These are phyloP conservation scores for Lutraria rhynchaena DNA, from an alignment of 1,140 invertebrate genomes.

Conservation along the genomic window DNA sequence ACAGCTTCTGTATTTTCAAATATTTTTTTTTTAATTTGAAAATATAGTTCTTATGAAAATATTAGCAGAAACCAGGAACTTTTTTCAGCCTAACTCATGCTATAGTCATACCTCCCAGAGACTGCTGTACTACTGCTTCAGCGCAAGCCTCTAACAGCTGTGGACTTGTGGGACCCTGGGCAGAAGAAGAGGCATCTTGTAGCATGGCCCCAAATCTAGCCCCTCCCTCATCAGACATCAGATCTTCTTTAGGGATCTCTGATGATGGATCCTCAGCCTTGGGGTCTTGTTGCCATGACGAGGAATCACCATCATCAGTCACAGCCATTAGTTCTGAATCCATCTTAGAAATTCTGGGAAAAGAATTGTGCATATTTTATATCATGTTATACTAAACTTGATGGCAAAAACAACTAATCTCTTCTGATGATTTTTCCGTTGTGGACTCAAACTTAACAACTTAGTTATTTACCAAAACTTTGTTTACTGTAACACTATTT, in stretches of 20 bases:
- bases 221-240: not conserved
- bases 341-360: conserved; percentile 1
- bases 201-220: conserved; percentile 3
- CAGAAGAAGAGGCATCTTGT: not conserved
- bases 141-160: conserved; percentile 39
- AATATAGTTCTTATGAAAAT: too few relatives aligned
- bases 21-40: too few relatives aligned
- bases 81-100: too few relatives aligned
- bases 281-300: conserved; percentile 1
- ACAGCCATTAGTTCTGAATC: conserved; percentile 24
- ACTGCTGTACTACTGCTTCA: conserved; percentile 41
- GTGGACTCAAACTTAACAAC: too few relatives aligned
- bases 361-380: too few relatives aligned
- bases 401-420: too few relatives aligned
- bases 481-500: too few relatives aligned
- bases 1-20: too few relatives aligned
- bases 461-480: too few relatives aligned
- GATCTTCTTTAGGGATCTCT: conserved; percentile 25
- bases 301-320: not conserved
- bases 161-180: conserved; percentile 25
- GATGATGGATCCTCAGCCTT: not conserved
- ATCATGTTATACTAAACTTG: too few relatives aligned
- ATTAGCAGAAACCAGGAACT: too few relatives aligned
- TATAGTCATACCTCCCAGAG: conserved; percentile 40
- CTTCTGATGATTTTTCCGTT: too few relatives aligned